phyloP scores from a whole-genome alignment of 2,113 vertebrate genomes.

The Protomyctophum bolini region DNA sequence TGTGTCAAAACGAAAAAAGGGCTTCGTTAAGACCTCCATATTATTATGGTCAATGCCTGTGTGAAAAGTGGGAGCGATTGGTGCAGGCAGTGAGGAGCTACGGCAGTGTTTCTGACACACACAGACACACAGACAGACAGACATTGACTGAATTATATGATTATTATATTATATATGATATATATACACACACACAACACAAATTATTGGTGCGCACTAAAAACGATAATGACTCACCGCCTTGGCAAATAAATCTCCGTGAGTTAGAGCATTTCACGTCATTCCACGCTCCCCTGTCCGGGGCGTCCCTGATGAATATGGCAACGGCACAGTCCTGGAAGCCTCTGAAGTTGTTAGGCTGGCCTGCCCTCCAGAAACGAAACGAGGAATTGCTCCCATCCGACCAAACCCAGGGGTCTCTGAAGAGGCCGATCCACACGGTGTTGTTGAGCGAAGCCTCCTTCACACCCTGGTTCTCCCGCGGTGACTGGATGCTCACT shows the following conservation, averaged over 20 bases:
- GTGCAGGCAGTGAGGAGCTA: no score
- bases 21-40: no score
- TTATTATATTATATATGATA: not conserved
- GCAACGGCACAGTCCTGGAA: slow-evolving; percentile 44
- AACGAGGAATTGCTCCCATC: slow-evolving; percentile 64
- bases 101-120: no score
- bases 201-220: not conserved
- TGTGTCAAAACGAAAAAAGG: no score
- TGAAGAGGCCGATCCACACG: slow-evolving; percentile 73
- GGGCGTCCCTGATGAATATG: slow-evolving; percentile 24
- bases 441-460: slow-evolving; percentile 13
- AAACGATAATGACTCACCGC: slow-evolving; percentile 46
- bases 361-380: slow-evolving; percentile 48
- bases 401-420: slow-evolving; percentile 72
- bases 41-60: no score
- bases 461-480: slow-evolving; percentile 52
- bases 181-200: no score
- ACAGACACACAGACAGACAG: no score
- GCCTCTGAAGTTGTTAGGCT: slow-evolving; percentile 16
- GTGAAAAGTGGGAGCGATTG: no score
- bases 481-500: slow-evolving; percentile 50
- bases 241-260: slow-evolving; percentile 53
- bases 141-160: no score
- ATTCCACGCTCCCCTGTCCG: slow-evolving; percentile 61
- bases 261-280: slow-evolving; percentile 21